Evolutionary conservation across 2,113 vertebrate genomes (phyloP).

Genomic region (Gulo gulo): DNA sequence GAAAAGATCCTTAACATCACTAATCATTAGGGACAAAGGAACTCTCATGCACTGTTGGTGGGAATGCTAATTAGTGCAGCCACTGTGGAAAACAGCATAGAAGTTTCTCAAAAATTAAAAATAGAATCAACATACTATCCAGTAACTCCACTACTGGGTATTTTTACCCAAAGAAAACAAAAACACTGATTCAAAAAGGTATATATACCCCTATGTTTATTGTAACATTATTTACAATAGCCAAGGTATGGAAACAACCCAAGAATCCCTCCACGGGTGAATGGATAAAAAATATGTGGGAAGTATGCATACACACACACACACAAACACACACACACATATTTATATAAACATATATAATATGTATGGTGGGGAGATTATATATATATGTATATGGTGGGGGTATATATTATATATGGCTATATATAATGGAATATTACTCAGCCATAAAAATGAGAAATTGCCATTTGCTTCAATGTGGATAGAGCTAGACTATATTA

Average conservation of each 20-base stretch:
- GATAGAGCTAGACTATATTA: neutral
- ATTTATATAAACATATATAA: no score
- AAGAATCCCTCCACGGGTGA: neutral
- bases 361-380: no score
- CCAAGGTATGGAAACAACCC: neutral
- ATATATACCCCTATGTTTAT: neutral
- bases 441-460: neutral
- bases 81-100: neutral
- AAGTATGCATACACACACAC: no score
- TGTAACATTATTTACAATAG: neutral
- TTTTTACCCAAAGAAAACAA: neutral
- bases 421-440: neutral
- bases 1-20: neutral
- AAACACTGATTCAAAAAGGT: neutral
- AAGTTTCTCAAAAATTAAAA: neutral
- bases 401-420: no score
- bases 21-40: neutral
- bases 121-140: neutral
- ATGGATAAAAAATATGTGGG: neutral
- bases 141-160: neutral
- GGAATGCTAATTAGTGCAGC: neutral
- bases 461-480: neutral
- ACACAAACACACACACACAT: no score
- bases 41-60: neutral
- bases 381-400: no score